Base-by-base conservation (phyloP, 2,888 invertebrate genomes). In the Thyatira batis region DNA sequence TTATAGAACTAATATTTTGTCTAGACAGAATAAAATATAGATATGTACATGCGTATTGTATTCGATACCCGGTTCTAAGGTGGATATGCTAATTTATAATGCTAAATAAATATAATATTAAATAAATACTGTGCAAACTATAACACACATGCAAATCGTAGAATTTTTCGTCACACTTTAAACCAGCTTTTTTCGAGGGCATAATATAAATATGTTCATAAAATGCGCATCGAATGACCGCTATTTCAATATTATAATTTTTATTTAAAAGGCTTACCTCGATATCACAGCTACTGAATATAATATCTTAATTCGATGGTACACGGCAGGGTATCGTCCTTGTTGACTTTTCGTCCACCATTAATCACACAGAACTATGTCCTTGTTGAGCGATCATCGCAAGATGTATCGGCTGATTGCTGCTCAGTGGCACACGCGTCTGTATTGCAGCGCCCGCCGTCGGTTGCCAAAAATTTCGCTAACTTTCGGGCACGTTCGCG, bases 381-480 rank as follows among this genome's bases (percentile, higher is more conserved):
- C 73, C 75, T 81, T 77, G 69, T 69, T 81, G 71, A 72, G 73
- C 71, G 78, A 76, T 75, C 80, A 81, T 82, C 81, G 76, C 81
- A 71, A 76, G 74, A 80, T 78, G 79, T 78, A 76, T 67, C 61
- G 65, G 60, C 68, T 72, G 76, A 79, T 82, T 74, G 80, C 75
- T 67, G 70, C 62, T 67, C 71, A 65, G 65, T 61, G 63, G 68
- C 62, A 67, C 74, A 65, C 63, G 65, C 63, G 68, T 64, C 55
- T 59, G 48, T 64, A 56, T 69, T 66, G 65, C 67, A 68, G 72
- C 64, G 60, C 63, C 57, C 3, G 44, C 51, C 56, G 72, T 77
- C 87, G 89, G 72, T 77, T 87, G 89, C 89, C 89, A 89, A 90
- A 39, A 87, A 87, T 84, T 87, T 89, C 85, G 80, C 84, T 64